phyloP scores from a whole-genome alignment of 1,140 invertebrate genomes.

The Panonychus citri region DNA sequence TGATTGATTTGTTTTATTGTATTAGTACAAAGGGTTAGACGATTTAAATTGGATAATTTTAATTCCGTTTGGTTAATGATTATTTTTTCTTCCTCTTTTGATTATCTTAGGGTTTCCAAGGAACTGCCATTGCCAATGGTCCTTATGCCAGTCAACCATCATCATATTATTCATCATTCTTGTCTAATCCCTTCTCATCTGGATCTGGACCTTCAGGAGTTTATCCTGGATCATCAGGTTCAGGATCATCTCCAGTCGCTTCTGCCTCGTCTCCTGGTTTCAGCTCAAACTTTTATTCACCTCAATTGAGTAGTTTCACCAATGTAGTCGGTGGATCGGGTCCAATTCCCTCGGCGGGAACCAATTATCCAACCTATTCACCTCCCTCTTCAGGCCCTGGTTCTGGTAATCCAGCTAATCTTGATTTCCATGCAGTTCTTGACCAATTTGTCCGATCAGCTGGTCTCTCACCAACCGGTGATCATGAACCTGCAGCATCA shows the following conservation, averaged over 20 bases:
- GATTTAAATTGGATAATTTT: too few relatives aligned
- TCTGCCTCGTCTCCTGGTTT: neutral
- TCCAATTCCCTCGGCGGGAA: neutral
- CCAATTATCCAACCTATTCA: neutral
- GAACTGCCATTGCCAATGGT: neutral
- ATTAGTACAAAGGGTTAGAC: too few relatives aligned
- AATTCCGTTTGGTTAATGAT: too few relatives aligned
- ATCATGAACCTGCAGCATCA: slow-evolving; percentile 11
- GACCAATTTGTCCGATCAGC: slow-evolving; percentile 11
- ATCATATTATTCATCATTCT: neutral
- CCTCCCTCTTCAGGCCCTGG: neutral
- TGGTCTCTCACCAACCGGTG: slow-evolving; percentile 11
- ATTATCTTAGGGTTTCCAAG: slow-evolving; percentile 2
- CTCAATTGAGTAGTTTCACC: neutral
- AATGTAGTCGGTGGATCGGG: neutral
- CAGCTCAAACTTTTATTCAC: neutral
- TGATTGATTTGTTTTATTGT: too few relatives aligned
- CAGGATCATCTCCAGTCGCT: neutral
- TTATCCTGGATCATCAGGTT: neutral
- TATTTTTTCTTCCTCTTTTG: neutral
- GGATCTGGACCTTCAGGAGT: neutral
- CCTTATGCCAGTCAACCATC: neutral
- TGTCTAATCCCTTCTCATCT: neutral
- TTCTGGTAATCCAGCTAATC: neutral
- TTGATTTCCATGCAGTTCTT: slow-evolving; percentile 11